Evolutionary conservation across 2,113 vertebrate species (phyloP), one percentile per base, ranked within the genome.

Genomic region (Noturus placidus): DNA sequence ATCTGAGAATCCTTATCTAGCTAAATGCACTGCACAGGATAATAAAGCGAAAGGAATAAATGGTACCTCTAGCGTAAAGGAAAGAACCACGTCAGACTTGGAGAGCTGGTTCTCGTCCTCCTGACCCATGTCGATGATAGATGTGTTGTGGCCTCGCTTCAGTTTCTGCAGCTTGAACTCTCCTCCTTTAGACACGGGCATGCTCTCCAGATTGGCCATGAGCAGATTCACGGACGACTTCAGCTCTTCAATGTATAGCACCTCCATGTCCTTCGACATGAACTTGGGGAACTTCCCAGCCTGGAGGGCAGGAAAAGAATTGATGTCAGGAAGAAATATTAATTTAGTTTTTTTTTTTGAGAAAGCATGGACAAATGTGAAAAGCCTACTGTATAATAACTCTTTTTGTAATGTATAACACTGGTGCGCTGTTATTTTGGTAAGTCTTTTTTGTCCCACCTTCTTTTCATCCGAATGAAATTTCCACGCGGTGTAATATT

Each of bases 141-240:
- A 99, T 15, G 98, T 95, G 59, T 99, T 99, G 94, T 99, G 98
- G 82, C 98, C 98, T 83, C 98, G 96, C 87, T 99, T 99, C 81
- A 99, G 96, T 89, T 99, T 99, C 93, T 99, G 98, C 65, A 99
- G 96, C 92, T 99, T 99, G 94, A 99, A 99, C 91, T 99, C 98
- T 33, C 98, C 98, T 1, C 98, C 98, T 93, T 99, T 99, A 86
- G 98, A 99, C 83, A 99, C 98, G 0, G 98, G 98, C 98, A 99
- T 99, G 95, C 98, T 99, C 93, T 99, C 98, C 90, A 99, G 89
- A 93, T 99, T 99, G 67, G 98, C 98, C 98, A 99, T 99, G 84
- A 99, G 96, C 84, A 99, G 94, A 92, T 99, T 99, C 88, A 99
- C 98, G 0, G 98, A 99, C 0, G 98, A 99, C 86, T 98, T 97